These are phyloP conservation scores for Dryocosmus kuriphilus DNA, from an alignment of 2,888 invertebrate species.

Conservation along the genomic window DNA sequence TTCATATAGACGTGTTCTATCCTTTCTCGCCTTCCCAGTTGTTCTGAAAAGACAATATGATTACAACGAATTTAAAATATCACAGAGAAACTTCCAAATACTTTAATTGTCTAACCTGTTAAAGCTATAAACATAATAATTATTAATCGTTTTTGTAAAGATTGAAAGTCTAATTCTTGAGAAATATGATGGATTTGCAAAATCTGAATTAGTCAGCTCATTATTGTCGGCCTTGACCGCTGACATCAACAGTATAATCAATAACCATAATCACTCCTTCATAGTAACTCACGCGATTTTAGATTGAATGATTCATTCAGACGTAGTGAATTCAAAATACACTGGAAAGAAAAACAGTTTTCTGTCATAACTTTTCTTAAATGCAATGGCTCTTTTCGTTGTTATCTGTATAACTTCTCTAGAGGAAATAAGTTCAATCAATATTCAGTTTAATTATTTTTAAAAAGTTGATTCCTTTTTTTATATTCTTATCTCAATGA, in stretches of 20 bases:
- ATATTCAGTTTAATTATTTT: too few species aligned
- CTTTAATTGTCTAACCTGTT: too few species aligned
- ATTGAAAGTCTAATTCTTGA: not conserved
- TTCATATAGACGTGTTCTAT: slow-evolving; percentile 67
- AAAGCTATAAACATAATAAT: too few species aligned
- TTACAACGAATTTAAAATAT: too few species aligned
- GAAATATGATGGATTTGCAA: not conserved
- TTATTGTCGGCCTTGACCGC: slow-evolving; percentile 49
- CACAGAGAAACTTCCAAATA: too few species aligned
- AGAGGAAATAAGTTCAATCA: too few species aligned
- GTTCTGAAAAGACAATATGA: slow-evolving; percentile 58
- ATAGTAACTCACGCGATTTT: not conserved
- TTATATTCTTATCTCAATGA: too few species aligned
- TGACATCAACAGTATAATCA: slow-evolving; percentile 39
- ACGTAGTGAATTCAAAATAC: slow-evolving; percentile 25
- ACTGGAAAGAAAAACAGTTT: not conserved
- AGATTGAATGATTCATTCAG: not conserved
- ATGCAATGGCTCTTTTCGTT: too few species aligned
- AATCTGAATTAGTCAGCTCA: not conserved
- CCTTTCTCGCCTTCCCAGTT: slow-evolving; percentile 64
- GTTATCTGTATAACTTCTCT: too few species aligned
- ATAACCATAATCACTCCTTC: not conserved
- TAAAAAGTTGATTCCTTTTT: too few species aligned
- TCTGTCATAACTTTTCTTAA: too few species aligned
- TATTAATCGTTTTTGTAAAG: too few species aligned